Base-by-base conservation (phyloP, 2,797 vertebrate species). In the Ptychadena robeensis region DNA sequence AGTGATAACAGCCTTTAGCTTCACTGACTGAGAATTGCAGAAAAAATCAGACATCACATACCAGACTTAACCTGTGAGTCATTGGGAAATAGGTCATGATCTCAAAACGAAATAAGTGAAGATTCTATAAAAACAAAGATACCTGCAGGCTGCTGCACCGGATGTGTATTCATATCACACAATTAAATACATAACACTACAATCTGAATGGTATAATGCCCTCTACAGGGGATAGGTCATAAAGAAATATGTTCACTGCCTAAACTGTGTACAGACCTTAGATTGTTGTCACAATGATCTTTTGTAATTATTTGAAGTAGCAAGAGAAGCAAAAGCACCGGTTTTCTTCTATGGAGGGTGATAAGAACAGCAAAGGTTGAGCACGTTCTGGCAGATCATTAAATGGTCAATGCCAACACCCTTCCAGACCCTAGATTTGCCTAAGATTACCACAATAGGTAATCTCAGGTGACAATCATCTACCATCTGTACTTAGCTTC, bases 21-120 rank as follows among this genome's bases (percentile, higher is more conserved):
- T 53, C 44, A 53, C 15, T 22, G 40, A 15, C 40, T 2, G 44
- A 53, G 18, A n/a, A 8, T 8, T 8, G 6, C 44, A 53, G 18
- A 18, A 53, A 9, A 53, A 53, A 53, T 53, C 5, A 53, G 15
- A 53, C 44, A n/a, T 2, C 40, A 44, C 14, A 15, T 15, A 44
- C 10, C 18, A 53, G 44, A 53, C 15, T 18, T 53, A 53, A n/a
- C 44, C 44, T 53, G 18, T 53, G 44, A 53, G 44, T 22, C 7
- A 27, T n/a, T 61, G 59, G 59, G n/a, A 61, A 61, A 61, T 61
- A 61, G 59, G 25, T 61, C 8, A 61, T 12, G 59, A 61, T 61
- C 9, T 61, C 59, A 61, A 14, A 61, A 28, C 15, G 9, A 28
- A 61, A 27, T 28, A 61, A 61, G 57, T 61, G 59, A 61, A 25